Conservation (phyloP, 2,888 invertebrate genomes). For the Lycophotia porphyrea region DNA sequence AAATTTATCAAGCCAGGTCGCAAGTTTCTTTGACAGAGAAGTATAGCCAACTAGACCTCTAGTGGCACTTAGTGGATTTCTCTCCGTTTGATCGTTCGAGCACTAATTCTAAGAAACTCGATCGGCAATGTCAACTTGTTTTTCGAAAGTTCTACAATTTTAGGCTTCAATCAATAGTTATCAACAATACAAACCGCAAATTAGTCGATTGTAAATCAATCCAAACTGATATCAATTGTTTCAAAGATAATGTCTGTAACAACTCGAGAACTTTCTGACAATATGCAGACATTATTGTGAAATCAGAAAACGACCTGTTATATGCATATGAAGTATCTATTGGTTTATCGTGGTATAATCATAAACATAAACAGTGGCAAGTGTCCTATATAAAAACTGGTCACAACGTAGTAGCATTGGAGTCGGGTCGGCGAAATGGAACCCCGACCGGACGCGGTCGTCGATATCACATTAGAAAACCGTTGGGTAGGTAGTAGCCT, state of each 20-base stretch:
- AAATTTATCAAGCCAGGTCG: slow-evolving; percentile 43
- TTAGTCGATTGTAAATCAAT: slow-evolving; percentile 52
- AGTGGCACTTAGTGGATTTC: slow-evolving; percentile 56
- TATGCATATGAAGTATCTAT: slow-evolving; percentile 17
- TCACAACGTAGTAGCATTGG: slow-evolving; percentile 66
- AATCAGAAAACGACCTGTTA: slow-evolving; percentile 26
- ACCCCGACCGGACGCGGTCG: slow-evolving; percentile 77
- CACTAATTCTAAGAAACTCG: slow-evolving; percentile 55
- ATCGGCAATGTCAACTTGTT: slow-evolving; percentile 55
- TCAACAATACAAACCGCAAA: slow-evolving; percentile 57
- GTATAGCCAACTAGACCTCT: slow-evolving; percentile 47
- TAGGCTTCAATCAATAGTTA: slow-evolving; percentile 47
- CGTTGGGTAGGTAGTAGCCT: slow-evolving; percentile 71
- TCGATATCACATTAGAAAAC: slow-evolving; percentile 83
- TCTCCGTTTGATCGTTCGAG: slow-evolving; percentile 51
- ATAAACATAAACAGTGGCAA: slow-evolving; percentile 51
- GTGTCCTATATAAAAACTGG: slow-evolving; percentile 72
- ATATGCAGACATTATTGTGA: slow-evolving; percentile 29
- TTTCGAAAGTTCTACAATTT: slow-evolving; percentile 52
- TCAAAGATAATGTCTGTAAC: slow-evolving; percentile 27
- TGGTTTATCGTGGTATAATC: slow-evolving; percentile 49
- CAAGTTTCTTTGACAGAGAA: slow-evolving; percentile 45
- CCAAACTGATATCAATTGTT: slow-evolving; percentile 45
- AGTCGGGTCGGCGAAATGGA: slow-evolving; percentile 73
- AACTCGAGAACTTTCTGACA: slow-evolving; percentile 34